Conservation (phyloP, 2,797 vertebrate species). For the Falco columbarius region DNA sequence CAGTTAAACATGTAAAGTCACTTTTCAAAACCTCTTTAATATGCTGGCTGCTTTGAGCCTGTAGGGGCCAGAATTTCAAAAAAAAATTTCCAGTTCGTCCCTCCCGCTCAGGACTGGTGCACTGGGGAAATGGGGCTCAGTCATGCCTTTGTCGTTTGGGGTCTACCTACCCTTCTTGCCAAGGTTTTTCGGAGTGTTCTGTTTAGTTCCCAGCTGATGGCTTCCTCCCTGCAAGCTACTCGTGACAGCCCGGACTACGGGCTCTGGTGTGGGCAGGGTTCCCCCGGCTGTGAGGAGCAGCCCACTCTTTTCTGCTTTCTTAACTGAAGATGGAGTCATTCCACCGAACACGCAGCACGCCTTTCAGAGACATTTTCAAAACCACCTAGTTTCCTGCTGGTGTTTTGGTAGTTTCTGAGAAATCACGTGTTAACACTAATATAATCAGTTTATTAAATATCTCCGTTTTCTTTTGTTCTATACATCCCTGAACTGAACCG, state of each 20-base stretch:
- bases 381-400: slow-evolving; percentile 15
- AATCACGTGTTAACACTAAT: background rate
- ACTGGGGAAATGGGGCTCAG: background rate
- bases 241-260: background rate
- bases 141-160: background rate
- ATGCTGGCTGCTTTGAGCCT: slow-evolving; percentile 4
- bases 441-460: background rate
- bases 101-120: background rate
- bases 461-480: fast-evolving
- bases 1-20: background rate
- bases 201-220: background rate
- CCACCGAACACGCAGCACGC: background rate
- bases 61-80: slow-evolving; percentile 39
- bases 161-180: background rate
- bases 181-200: background rate
- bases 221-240: background rate
- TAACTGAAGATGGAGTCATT: slow-evolving; percentile 12
- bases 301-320: background rate
- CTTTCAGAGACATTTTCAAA: slow-evolving; percentile 1
- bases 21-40: background rate
- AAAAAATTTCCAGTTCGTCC: background rate
- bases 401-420: slow-evolving; percentile 20
- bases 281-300: background rate
- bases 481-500: background rate
- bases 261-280: background rate